phyloP scores from a whole-genome alignment of 2,888 invertebrate species.

The Serripes groenlandicus region DNA sequence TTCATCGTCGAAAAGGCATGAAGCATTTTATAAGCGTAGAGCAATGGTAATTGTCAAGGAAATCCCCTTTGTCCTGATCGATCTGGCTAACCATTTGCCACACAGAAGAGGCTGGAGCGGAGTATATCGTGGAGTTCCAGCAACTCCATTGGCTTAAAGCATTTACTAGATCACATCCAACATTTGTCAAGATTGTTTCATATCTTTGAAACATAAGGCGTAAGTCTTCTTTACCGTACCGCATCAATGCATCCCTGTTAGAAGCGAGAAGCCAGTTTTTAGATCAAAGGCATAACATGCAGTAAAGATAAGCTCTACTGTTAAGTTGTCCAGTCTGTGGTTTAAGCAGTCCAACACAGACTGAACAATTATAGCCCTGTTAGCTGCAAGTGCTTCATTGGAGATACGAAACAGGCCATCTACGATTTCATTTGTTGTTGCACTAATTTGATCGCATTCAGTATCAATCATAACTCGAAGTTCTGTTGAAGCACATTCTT shows the following conservation, averaged over 20 bases:
- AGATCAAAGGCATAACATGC: conserved; percentile 46
- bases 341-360: conserved; percentile 30
- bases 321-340: conserved; percentile 32
- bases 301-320: conserved; percentile 9
- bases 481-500: conserved; percentile 28
- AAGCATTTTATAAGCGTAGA: conserved; percentile 52
- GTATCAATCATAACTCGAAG: conserved; percentile 24
- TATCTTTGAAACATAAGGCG: background rate
- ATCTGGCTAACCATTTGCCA: conserved; percentile 44
- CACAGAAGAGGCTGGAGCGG: conserved; percentile 44
- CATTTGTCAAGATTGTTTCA: conserved; percentile 25
- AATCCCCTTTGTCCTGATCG: conserved; percentile 46
- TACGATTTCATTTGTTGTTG: conserved; percentile 20
- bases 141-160: conserved; percentile 46
- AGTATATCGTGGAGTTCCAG: conserved; percentile 35
- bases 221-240: conserved; percentile 50
- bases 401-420: conserved; percentile 15
- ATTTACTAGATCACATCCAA: conserved; percentile 35
- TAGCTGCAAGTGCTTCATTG: conserved; percentile 10
- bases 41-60: conserved; percentile 48
- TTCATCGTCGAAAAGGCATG: conserved; percentile 54
- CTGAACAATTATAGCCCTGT: conserved; percentile 37
- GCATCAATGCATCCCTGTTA: conserved; percentile 37
- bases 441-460: conserved; percentile 11
- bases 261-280: conserved; percentile 54